phyloP scores from a whole-genome alignment of 2,113 vertebrate species.

The Galbula dea region DNA sequence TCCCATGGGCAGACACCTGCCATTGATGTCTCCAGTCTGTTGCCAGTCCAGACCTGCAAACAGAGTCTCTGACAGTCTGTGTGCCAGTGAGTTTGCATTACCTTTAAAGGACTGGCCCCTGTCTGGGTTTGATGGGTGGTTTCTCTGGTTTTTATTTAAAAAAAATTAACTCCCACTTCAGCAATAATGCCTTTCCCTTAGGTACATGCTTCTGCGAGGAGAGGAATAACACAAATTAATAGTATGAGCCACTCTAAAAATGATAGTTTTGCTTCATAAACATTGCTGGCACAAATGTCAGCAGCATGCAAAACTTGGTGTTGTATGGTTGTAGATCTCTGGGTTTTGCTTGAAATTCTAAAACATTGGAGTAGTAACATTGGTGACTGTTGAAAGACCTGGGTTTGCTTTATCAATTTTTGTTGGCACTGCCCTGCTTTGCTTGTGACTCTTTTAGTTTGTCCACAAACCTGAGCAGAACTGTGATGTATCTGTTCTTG shows the following conservation, averaged over 20 bases:
- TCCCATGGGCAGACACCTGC: background rate
- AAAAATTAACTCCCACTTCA: background rate
- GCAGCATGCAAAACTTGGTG: background rate
- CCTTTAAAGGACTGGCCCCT: background rate
- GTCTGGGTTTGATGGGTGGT: background rate
- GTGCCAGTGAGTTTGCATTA: background rate
- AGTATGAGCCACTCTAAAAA: too few species aligned
- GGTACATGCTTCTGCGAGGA: too few species aligned
- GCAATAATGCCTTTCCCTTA: background rate
- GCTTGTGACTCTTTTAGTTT: background rate
- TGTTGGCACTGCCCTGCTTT: background rate
- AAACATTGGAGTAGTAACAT: background rate
- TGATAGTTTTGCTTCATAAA: too few species aligned
- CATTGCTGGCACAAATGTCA: background rate
- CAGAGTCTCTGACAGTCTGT: background rate
- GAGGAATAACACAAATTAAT: too few species aligned
- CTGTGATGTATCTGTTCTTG: background rate
- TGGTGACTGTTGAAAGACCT: background rate
- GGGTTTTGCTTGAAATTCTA: background rate
- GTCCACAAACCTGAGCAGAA: background rate
- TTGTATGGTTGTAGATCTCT: background rate
- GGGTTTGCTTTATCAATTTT: background rate
- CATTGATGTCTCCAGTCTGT: background rate
- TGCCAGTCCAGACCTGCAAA: background rate
- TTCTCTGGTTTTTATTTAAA: background rate